Conservation (phyloP, 2,113 vertebrate genomes). For the Entelurus aequoreus region DNA sequence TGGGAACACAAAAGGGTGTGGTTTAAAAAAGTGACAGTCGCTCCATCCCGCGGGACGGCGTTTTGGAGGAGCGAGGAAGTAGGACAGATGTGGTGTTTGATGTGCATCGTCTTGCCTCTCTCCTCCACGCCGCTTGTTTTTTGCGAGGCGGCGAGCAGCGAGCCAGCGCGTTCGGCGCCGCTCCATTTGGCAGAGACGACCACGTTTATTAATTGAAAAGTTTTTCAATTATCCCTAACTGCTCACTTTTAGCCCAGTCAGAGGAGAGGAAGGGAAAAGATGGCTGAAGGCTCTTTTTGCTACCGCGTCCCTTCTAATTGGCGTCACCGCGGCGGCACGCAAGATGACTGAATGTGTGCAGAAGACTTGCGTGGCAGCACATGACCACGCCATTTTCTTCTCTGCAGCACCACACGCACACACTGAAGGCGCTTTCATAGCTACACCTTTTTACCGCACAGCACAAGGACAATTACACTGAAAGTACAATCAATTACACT, state of each 20-base stretch:
- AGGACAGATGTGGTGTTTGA: constrained; percentile 27
- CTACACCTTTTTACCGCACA: too few relatives aligned
- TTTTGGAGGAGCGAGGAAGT: constrained; percentile 4
- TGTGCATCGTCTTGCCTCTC: constrained; percentile 30
- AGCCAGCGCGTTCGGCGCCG: constrained; percentile 14
- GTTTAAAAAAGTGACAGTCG: too few relatives aligned
- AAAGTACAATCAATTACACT: too few relatives aligned
- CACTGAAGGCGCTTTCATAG: too few relatives aligned
- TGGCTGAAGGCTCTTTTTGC: constrained; percentile 2
- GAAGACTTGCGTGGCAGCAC: not conserved
- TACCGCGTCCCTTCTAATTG: not conserved
- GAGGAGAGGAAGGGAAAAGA: not conserved
- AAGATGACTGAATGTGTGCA: not conserved
- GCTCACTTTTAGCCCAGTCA: constrained; percentile 2
- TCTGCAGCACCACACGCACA: too few relatives aligned
- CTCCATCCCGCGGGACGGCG: not conserved
- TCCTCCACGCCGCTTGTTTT: not conserved
- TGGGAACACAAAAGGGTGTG: too few relatives aligned
- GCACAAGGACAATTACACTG: too few relatives aligned
- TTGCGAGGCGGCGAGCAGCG: constrained; percentile 17
- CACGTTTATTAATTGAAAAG: constrained; percentile 49
- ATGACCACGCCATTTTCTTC: not conserved
- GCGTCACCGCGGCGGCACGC: not conserved
- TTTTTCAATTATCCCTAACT: constrained; percentile 48
- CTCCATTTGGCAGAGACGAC: constrained; percentile 17